Evolutionary conservation across 2,113 vertebrate genomes (phyloP), one percentile per base, ranked within the genome.

Genomic region (Aldabrachelys gigantea): DNA sequence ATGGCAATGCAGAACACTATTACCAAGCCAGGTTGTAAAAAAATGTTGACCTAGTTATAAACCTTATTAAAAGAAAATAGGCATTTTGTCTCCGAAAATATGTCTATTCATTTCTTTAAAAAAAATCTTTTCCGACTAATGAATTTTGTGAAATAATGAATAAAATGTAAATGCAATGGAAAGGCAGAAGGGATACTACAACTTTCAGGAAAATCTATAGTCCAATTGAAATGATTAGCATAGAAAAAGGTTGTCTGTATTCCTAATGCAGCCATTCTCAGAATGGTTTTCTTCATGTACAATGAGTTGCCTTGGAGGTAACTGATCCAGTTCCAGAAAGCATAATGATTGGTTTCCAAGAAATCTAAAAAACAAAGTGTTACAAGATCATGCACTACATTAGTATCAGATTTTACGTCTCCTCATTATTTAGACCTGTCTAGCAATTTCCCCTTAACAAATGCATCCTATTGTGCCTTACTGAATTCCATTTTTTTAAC

Each of bases 361-460:
- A 94, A 90, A 96, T 96, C 79, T 95, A 50, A 97, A 97, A 95
- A 97, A 97, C 92, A 95, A 95, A 97, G 84, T 92, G 83, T 91
- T 96, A 91, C 94, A 96, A 92, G 90, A 91, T 85, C 75, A 95
- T 72, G 47, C 59, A 85, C 91, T 95, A 86, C 78, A 65, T 91
- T 92, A 84, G 76, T 91, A 96, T 91, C 92, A 87, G 83, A 96
- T 96, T 97, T 95, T 97, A 94, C 92, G 69, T 97, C 92, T 88
- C 80, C 97, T 97, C 97, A 96, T 98, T 98, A 97, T 97, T 97
- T 96, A 97, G 91, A 86, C 10, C 96, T 97, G 91, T 97, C 91
- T 84, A 96, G 97, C 96, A 95, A 95, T 97, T 97, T 92, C 95
- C 93, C 38, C 14, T 91, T 97, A 97, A 94, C 89, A 95, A 97